Evolutionary conservation across 1,140 invertebrate genomes (phyloP).

Genomic region (Eciton burchellii): DNA sequence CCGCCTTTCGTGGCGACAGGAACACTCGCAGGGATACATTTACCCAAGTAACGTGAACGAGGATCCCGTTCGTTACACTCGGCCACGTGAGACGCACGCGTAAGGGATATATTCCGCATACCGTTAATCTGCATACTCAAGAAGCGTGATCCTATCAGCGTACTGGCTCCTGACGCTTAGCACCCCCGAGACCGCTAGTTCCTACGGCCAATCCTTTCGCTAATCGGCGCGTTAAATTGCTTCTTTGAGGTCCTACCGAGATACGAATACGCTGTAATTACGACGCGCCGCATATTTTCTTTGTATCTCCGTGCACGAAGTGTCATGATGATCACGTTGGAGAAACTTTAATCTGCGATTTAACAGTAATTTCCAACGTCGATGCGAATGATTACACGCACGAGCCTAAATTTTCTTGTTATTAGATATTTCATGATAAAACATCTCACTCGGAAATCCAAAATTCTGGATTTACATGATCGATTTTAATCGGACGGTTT

Average conservation of each 20-base stretch:
- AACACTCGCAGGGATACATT: neutral
- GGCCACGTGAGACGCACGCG: too few species aligned
- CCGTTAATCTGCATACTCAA: constrained; percentile 2
- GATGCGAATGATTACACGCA: neutral
- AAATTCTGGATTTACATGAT: too few species aligned
- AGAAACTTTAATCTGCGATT: neutral
- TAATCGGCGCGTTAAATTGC: constrained; percentile 12
- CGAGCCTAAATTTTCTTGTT: too few species aligned
- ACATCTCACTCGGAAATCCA: too few species aligned
- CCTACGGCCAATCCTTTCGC: constrained; percentile 17
- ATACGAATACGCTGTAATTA: constrained; percentile 8
- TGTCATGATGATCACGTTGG: neutral
- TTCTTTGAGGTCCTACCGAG: constrained; percentile 9
- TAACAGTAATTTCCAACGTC: neutral
- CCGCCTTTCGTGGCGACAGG: neutral
- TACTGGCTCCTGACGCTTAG: constrained; percentile 1
- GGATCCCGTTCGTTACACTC: neutral
- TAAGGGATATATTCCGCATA: constrained; percentile 24
- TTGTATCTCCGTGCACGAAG: neutral
- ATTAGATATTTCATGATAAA: too few species aligned
- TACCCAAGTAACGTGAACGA: neutral
- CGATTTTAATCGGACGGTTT: too few species aligned
- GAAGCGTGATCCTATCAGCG: constrained; percentile 27
- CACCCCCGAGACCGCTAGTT: constrained; percentile 14
- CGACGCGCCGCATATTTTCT: neutral